A percentile compares a stretch with the other conserved stretches of the same genome.
phyloP scores from a whole-genome alignment of 2,888 invertebrate species.

The Xestia rhomboidea region DNA sequence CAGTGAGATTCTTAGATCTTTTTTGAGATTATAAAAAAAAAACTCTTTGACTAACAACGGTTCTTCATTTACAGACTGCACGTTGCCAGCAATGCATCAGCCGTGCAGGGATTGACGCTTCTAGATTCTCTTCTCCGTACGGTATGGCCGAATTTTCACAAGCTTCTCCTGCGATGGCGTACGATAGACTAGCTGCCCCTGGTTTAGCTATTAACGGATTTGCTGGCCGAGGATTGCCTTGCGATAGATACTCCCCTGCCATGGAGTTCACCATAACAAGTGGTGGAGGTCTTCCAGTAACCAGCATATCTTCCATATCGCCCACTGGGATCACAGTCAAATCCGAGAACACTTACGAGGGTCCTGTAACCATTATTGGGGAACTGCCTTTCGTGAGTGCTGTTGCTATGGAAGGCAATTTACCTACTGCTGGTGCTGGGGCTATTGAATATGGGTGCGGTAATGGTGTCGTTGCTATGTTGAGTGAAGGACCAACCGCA shows the following conservation, averaged over 20 bases:
- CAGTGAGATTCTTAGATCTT: neutral
- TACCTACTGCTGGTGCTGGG: slow-evolving; percentile 75
- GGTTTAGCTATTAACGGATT: neutral
- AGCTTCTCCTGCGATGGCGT: slow-evolving; percentile 8
- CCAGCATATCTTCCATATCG: slow-evolving; percentile 72
- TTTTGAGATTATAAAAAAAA: neutral
- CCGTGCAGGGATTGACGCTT: slow-evolving; percentile 17
- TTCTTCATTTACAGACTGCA: slow-evolving; percentile 8
- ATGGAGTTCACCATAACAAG: slow-evolving; percentile 68
- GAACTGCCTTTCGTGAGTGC: slow-evolving; percentile 78
- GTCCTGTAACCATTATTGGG: slow-evolving; percentile 72
- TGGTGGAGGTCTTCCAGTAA: slow-evolving; percentile 73
- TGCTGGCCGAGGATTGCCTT: slow-evolving; percentile 1
- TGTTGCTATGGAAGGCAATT: slow-evolving; percentile 72
- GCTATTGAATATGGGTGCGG: slow-evolving; percentile 76
- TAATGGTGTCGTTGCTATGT: slow-evolving; percentile 65
- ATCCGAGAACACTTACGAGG: slow-evolving; percentile 77
- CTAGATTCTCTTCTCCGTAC: slow-evolving; percentile 16
- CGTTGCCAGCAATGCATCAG: slow-evolving; percentile 32
- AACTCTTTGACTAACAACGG: too few species aligned
- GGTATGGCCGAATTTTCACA: slow-evolving; percentile 1
- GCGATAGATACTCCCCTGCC: slow-evolving; percentile 46
- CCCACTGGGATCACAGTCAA: slow-evolving; percentile 75
- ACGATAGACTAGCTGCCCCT: neutral
- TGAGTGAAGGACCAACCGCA: slow-evolving; percentile 53